Evolutionary conservation across 1,140 invertebrate genomes (phyloP).

Genomic region (Drosophila tropicalis): DNA sequence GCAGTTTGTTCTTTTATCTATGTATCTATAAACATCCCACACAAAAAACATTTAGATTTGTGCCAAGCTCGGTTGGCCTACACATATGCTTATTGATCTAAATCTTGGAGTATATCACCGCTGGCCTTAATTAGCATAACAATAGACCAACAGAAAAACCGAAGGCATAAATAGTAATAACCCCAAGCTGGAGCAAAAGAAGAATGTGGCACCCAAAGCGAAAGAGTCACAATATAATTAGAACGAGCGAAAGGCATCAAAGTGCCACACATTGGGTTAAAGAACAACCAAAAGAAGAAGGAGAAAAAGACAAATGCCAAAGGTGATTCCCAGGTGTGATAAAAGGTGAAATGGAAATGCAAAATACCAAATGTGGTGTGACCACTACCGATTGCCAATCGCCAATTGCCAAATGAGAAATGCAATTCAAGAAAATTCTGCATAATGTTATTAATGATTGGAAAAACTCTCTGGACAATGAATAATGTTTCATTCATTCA

Average conservation of each 20-base stretch:
- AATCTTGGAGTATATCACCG: conserved; percentile 59
- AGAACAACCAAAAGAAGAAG: conserved; percentile 11
- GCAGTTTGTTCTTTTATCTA: conserved; percentile 33
- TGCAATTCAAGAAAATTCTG: background rate
- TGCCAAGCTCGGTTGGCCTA: conserved; percentile 44
- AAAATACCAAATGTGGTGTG: conserved; percentile 55
- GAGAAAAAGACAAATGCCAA: conserved; percentile 6
- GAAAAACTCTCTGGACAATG: background rate
- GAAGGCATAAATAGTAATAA: conserved; percentile 43
- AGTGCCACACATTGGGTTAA: conserved; percentile 55
- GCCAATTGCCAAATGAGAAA: conserved; percentile 27
- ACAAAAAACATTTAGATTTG: conserved; percentile 33
- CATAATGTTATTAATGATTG: conserved; percentile 8
- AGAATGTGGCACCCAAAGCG: conserved; percentile 53
- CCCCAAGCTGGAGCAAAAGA: conserved; percentile 35
- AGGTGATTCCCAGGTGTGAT: conserved; percentile 3
- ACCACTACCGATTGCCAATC: conserved; percentile 35
- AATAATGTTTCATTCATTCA: conserved; percentile 11
- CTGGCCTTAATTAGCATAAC: conserved; percentile 77
- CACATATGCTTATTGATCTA: conserved; percentile 63
- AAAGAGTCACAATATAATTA: conserved; percentile 64
- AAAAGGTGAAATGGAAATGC: conserved; percentile 26
- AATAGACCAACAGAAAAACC: conserved; percentile 50
- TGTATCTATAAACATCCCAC: conserved; percentile 20
- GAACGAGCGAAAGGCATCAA: conserved; percentile 65